Conservation (phyloP, 2,888 invertebrate genomes). For the Diloba caeruleocephala region DNA sequence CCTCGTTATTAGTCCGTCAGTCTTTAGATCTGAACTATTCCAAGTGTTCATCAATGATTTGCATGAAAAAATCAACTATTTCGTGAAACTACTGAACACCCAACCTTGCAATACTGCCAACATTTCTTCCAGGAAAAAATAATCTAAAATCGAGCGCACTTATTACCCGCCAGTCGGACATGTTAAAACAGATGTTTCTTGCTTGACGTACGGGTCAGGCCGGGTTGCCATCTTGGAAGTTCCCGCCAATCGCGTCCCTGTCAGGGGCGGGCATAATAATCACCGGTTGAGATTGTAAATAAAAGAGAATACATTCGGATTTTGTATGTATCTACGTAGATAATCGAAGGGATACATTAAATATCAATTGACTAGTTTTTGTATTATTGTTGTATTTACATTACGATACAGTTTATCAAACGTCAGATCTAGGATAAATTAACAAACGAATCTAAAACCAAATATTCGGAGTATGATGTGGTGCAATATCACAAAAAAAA, state of each 20-base stretch:
- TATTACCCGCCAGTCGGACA: constrained; percentile 83
- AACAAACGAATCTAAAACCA: no score
- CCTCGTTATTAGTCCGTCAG: no score
- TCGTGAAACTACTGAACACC: constrained; percentile 1
- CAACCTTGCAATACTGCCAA: constrained; percentile 13
- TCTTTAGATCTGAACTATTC: no score
- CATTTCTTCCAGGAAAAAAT: constrained; percentile 24
- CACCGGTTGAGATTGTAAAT: constrained; percentile 62
- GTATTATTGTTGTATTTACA: no score
- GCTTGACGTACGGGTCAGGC: constrained; percentile 86
- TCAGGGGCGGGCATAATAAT: constrained; percentile 82
- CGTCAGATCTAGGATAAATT: no score
- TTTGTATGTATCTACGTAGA: background rate
- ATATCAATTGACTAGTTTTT: no score
- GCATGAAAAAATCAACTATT: no score
- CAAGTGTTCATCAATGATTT: no score
- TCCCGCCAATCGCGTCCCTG: constrained; percentile 84
- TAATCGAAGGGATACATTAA: background rate
- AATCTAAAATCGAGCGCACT: constrained; percentile 70
- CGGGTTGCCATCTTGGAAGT: constrained; percentile 85
- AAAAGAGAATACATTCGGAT: constrained; percentile 24
- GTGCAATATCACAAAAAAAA: no score
- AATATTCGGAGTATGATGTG: no score
- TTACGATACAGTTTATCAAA: no score
- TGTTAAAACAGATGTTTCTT: constrained; percentile 87